Evolutionary conservation across 1,140 invertebrate genomes (phyloP).

Genomic region (Tyrophagus putrescentiae): DNA sequence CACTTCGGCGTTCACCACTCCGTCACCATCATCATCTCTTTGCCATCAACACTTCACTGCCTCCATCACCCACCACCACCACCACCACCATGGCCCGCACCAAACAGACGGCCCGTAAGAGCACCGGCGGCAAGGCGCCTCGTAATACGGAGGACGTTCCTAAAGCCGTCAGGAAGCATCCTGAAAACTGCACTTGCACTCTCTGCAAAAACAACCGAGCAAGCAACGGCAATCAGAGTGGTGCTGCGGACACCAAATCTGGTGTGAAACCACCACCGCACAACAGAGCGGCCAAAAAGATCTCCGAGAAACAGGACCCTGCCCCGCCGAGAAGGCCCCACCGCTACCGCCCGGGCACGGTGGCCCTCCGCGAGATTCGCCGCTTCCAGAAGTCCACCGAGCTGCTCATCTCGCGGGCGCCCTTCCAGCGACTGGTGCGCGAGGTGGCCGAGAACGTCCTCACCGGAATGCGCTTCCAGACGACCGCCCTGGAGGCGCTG

Average conservation of each 20-base stretch:
- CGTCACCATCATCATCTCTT: no score
- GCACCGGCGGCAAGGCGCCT: conserved; percentile 64
- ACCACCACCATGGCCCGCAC: conserved; percentile 82
- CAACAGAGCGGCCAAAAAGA: no score
- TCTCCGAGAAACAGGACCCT: conserved; percentile 38
- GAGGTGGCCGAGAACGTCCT: conserved; percentile 53
- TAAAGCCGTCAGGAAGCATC: no score
- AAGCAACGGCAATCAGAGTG: no score
- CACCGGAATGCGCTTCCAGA: conserved; percentile 59
- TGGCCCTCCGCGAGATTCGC: conserved; percentile 35
- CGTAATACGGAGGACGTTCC: no score
- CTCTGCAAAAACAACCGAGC: no score
- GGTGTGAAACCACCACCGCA: no score
- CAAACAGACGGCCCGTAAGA: conserved; percentile 67
- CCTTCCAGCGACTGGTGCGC: conserved; percentile 37
- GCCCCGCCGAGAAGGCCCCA: conserved; percentile 32
- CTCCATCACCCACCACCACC: no score
- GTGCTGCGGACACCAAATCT: no score
- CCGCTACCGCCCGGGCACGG: conserved; percentile 33
- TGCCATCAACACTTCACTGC: no score
- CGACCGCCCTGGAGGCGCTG: conserved; percentile 37
- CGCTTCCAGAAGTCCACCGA: conserved; percentile 36
- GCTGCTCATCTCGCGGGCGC: conserved; percentile 35
- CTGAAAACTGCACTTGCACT: no score
- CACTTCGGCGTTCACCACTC: no score